These are phyloP conservation scores for Plumapathes pennacea DNA, from an alignment of 92 coral and sea anemone genomes.

Conservation along the genomic window DNA sequence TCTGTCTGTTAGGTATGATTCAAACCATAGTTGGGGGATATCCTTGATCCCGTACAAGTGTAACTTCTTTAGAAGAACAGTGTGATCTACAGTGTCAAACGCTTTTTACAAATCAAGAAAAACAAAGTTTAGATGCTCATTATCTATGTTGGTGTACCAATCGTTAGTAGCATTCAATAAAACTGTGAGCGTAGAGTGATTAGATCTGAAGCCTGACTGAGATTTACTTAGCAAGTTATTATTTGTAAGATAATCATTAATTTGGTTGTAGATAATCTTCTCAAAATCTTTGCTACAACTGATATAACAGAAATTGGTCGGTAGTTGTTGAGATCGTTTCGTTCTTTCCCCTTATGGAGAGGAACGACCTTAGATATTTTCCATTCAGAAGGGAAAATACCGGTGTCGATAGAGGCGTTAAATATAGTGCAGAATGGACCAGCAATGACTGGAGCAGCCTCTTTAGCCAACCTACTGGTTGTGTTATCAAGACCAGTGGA, in stretches of 20 bases:
- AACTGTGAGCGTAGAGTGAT: constrained; percentile 31
- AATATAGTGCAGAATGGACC: not conserved
- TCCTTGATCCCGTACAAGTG: too few relatives aligned
- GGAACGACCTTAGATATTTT: constrained; percentile 27
- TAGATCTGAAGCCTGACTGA: constrained; percentile 38
- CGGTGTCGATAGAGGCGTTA: constrained; percentile 6
- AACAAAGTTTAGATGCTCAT: constrained; percentile 20
- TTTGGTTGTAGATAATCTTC: constrained; percentile 7
- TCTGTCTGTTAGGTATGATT: constrained; percentile 28
- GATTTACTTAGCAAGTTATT: constrained; percentile 11
- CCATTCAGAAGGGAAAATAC: constrained; percentile 44
- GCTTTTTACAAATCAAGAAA: constrained; percentile 33
- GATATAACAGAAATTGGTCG: constrained; percentile 4
- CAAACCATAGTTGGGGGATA: constrained; percentile 15
- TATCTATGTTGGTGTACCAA: constrained; percentile 37
- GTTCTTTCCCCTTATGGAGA: constrained; percentile 7
- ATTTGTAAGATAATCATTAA: constrained; percentile 9
- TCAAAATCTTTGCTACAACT: constrained; percentile 6
- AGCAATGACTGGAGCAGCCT: not conserved
- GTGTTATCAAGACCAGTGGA: constrained; percentile 1
- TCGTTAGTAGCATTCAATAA: constrained; percentile 21
- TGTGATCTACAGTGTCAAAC: constrained; percentile 31
- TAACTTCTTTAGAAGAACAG: constrained; percentile 17
- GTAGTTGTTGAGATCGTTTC: constrained; percentile 16
- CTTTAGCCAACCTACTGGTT: not conserved